Base-by-base conservation (phyloP, 2,888 invertebrate genomes). In the Dermolepida albohirtum region DNA sequence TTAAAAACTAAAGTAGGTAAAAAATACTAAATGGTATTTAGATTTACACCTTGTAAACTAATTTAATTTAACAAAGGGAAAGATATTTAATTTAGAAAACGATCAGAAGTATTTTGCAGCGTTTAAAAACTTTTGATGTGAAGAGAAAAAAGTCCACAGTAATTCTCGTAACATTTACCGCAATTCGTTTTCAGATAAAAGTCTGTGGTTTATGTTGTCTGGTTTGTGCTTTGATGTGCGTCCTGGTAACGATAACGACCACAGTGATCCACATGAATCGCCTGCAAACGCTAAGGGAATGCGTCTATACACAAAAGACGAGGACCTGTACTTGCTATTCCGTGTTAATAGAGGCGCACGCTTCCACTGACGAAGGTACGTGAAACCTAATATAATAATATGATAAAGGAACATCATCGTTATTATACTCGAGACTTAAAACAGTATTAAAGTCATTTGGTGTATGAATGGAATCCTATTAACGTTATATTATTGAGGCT, bases 231-330 rank as follows among this genome's bases (percentile, higher is more conserved):
- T 85, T 95, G 68, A 92, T 94, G 0, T 95, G 95, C 79, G 94
- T 95, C 27, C 86, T 95, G 62, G 94, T 96, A 64, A 93, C 93
- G 16, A 94, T 96, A 55, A 95, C 95, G 1, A 96, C 95, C 0
- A 95, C 95, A 0, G 94, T 96, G 40, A 91, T 95, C 75, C 96
- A 96, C 82, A 95, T 96, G 95, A 91, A 91, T 82, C 89, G 95
- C 70, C 84, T 96, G 50, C 95, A 96, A 83, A 93, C 94, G 0
- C 83, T 96, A 11, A 88, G 93, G 72, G 94, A 95, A 81, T 96
- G 96, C 78, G 93, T 94, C 77, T 95, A 94, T 82, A 94, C 93
- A 0, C 89, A 90, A 76, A 87, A 90, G 79, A 91, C 92, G 0
- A 86, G 90, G 70, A 93, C 93, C 0, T 92, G 94, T 79, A 93